These are phyloP conservation scores for Dascillus cervinus DNA, from an alignment of 2,888 invertebrate species.

Conservation along the genomic window DNA sequence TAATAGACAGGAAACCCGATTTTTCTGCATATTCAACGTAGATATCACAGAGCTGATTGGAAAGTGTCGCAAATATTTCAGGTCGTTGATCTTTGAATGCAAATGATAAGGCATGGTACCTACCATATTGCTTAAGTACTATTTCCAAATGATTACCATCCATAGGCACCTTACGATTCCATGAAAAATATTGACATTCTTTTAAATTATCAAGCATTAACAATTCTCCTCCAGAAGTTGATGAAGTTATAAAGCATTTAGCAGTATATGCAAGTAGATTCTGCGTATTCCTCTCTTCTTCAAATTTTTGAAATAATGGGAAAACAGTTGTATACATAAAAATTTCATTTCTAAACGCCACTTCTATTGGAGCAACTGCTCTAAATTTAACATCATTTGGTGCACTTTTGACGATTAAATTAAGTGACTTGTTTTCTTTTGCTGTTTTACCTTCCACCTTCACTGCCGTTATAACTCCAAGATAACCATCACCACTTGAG, in stretches of 20 bases:
- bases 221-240: no score
- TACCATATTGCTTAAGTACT: background rate
- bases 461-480: conserved; percentile 21
- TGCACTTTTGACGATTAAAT: conserved; percentile 12
- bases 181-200: background rate
- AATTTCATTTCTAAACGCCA: conserved; percentile 1
- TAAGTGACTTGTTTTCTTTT: conserved; percentile 11
- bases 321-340: conserved; percentile 3
- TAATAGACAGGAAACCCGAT: no score
- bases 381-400: conserved; percentile 3
- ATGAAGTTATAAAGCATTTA: no score
- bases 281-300: conserved; percentile 5
- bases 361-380: background rate
- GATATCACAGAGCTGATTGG: no score
- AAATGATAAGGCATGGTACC: background rate
- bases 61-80: no score
- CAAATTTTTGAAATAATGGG: background rate
- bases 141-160: background rate
- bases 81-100: background rate
- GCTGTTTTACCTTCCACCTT: conserved; percentile 14
- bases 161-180: background rate
- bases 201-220: background rate
- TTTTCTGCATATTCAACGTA: no score
- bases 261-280: no score
- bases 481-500: conserved; percentile 23